Conservation (phyloP, 2,888 invertebrate species). For the Theodoxus fluviatilis region DNA sequence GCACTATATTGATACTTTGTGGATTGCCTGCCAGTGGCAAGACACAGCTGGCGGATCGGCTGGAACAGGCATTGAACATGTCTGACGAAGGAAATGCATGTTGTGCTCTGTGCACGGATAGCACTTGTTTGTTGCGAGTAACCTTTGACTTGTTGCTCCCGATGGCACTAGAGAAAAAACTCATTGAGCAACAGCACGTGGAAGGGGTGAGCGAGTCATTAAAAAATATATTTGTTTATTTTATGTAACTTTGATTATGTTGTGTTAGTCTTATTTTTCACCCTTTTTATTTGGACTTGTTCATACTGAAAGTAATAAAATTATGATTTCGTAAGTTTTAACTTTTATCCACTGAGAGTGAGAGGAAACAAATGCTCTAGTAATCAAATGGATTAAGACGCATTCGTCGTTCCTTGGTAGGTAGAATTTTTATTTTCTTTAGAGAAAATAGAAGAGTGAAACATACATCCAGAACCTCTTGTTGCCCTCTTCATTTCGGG, state of each 20-base stretch:
- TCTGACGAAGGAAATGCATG: no score
- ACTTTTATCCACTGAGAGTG: not conserved
- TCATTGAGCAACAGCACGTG: slow-evolving; percentile 31
- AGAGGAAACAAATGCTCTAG: no score
- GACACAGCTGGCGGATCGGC: slow-evolving; percentile 35
- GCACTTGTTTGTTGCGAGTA: slow-evolving; percentile 27
- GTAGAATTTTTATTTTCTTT: no score
- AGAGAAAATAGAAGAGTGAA: no score
- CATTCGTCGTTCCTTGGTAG: no score
- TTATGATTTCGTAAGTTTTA: not conserved
- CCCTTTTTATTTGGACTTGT: no score
- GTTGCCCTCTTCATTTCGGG: no score
- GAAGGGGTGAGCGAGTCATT: slow-evolving; percentile 1
- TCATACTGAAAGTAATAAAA: not conserved
- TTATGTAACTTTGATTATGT: not conserved
- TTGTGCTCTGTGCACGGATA: not conserved
- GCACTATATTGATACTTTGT: slow-evolving; percentile 43
- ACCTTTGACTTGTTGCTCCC: slow-evolving; percentile 48
- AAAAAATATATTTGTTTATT: not conserved
- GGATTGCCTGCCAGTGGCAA: slow-evolving; percentile 53
- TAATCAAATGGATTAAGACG: no score
- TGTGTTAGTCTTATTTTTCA: no score
- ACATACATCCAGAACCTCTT: no score
- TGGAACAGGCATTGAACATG: slow-evolving; percentile 25
- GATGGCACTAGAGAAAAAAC: slow-evolving; percentile 32